These are phyloP conservation scores for Neodiprion virginianus DNA, from an alignment of 1,140 invertebrate species.

Conservation along the genomic window DNA sequence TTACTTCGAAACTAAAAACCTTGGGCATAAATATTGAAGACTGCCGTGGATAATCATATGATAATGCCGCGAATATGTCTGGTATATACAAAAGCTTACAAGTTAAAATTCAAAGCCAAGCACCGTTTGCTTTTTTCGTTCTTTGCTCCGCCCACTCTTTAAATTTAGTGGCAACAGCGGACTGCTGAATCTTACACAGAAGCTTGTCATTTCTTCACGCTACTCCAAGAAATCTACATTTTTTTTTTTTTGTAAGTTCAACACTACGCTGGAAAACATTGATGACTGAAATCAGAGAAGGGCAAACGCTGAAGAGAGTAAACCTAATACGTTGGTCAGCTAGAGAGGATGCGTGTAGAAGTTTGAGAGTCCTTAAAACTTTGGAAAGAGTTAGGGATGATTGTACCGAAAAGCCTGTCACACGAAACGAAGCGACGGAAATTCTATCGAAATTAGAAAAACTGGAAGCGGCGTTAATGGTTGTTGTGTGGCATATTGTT, in stretches of 20 bases:
- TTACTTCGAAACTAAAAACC: conserved; percentile 25
- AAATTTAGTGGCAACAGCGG: conserved; percentile 7
- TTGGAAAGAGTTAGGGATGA: conserved; percentile 32
- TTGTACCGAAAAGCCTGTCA: conserved; percentile 35
- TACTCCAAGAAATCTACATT: conserved; percentile 26
- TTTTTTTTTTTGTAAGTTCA: conserved; percentile 16
- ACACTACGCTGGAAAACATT: conserved; percentile 34
- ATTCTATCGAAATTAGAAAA: conserved; percentile 31
- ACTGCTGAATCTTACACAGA: conserved; percentile 26
- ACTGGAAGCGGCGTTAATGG: conserved; percentile 31
- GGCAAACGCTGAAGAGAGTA: conserved; percentile 33
- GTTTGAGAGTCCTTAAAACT: conserved; percentile 32
- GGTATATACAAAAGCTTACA: conserved; percentile 49
- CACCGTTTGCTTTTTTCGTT: conserved; percentile 15
- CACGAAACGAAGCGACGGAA: conserved; percentile 30
- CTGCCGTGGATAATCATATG: conserved; percentile 48
- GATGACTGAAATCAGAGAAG: conserved; percentile 33
- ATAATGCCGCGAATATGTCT: conserved; percentile 52
- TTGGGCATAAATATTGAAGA: conserved; percentile 43
- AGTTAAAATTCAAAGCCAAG: conserved; percentile 37
- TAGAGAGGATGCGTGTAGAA: conserved; percentile 38
- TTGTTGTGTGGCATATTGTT: conserved; percentile 28
- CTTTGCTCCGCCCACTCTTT: neutral
- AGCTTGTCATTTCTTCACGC: conserved; percentile 25
- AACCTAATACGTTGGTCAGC: conserved; percentile 37